phyloP scores from a whole-genome alignment of 2,113 vertebrate genomes.

The Phoenicopterus ruber region DNA sequence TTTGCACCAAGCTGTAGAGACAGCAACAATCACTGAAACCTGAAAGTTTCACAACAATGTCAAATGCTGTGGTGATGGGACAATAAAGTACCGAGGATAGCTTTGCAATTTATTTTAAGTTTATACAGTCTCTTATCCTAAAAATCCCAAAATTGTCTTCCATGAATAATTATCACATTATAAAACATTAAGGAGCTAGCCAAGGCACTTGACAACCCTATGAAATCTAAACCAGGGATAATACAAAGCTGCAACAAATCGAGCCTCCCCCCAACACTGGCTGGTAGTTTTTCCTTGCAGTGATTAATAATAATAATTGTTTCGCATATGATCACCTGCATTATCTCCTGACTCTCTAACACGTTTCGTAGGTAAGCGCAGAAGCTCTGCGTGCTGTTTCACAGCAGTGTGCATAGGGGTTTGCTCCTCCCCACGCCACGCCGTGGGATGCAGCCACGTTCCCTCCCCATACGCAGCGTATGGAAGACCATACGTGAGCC shows the following conservation, averaged over 20 bases:
- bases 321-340: not conserved
- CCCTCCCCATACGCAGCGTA: rapidly evolving
- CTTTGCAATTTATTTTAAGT: not conserved
- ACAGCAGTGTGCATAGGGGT: not conserved
- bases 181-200: not conserved
- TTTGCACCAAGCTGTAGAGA: not conserved
- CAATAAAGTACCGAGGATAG: not conserved
- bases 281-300: not conserved
- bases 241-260: not conserved
- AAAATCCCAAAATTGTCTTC: not conserved
- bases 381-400: not conserved
- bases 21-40: not conserved
- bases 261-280: not conserved
- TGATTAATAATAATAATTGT: not conserved
- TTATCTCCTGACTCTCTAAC: not conserved
- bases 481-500: not conserved
- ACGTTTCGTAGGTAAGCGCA: rapidly evolving
- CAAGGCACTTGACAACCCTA: not conserved
- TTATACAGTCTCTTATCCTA: not conserved
- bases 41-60: not conserved
- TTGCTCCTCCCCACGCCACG: not conserved
- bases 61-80: not conserved
- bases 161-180: not conserved
- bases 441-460: not conserved
- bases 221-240: not conserved